phyloP scores from a whole-genome alignment of 1,140 invertebrate species.

The Callitettix versicolor region DNA sequence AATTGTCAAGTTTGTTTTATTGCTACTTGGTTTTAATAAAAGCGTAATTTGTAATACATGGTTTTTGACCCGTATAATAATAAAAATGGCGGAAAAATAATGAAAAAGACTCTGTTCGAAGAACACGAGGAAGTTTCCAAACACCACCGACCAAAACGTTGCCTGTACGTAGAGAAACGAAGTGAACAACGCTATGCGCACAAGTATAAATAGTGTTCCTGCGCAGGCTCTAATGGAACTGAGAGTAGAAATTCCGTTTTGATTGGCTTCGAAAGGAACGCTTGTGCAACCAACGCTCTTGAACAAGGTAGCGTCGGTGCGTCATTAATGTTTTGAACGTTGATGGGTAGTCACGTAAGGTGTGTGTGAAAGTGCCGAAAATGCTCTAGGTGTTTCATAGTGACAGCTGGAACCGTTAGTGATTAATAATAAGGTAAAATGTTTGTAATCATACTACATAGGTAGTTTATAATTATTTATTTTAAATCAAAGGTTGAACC shows the following conservation, averaged over 20 bases:
- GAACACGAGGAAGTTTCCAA: background rate
- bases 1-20: no score
- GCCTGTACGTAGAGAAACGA: background rate
- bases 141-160: background rate
- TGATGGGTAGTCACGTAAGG: background rate
- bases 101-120: background rate
- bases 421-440: no score
- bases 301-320: background rate
- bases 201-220: background rate
- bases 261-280: background rate
- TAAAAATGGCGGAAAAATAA: background rate
- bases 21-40: no score
- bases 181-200: background rate
- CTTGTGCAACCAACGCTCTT: constrained; percentile 1
- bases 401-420: no score
- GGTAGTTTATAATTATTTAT: no score
- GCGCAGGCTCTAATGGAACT: background rate
- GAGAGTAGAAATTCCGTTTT: constrained; percentile 7
- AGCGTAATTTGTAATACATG: no score
- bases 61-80: no score
- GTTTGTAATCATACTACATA: no score
- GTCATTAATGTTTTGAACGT: background rate
- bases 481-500: no score
- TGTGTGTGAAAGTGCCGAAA: no score
- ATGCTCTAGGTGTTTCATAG: no score